Evolutionary conservation across 1,140 invertebrate species (phyloP).

Genomic region (Trinorchestia longiramus): DNA sequence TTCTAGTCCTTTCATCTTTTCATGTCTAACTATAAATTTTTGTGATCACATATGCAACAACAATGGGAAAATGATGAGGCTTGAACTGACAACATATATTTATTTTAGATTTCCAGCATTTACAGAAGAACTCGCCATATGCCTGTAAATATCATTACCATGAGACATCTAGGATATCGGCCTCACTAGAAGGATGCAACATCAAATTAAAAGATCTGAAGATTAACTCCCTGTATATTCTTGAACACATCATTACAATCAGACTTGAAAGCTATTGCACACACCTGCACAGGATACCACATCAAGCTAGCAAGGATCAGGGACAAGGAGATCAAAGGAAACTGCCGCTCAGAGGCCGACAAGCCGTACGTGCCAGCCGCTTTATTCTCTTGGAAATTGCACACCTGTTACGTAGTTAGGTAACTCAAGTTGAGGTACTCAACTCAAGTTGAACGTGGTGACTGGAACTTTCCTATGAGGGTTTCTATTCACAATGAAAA

Average conservation of each 20-base stretch:
- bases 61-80: neutral
- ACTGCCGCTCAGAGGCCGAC: neutral
- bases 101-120: neutral
- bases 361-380: neutral
- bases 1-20: neutral
- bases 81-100: neutral
- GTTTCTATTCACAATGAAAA: neutral
- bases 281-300: neutral
- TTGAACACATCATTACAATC: neutral
- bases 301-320: neutral
- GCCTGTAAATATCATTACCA: neutral
- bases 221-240: neutral
- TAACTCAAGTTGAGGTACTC: neutral
- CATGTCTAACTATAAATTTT: neutral
- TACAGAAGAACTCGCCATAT: neutral
- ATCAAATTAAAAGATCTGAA: neutral
- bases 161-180: neutral
- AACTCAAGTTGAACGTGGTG: neutral
- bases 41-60: neutral
- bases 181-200: neutral
- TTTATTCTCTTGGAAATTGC: neutral
- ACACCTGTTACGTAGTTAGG: neutral
- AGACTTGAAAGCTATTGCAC: neutral
- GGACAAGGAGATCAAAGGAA: neutral
- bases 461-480: neutral